Conservation (phyloP, 2,888 invertebrate species). For the Augochlorella aurata region DNA sequence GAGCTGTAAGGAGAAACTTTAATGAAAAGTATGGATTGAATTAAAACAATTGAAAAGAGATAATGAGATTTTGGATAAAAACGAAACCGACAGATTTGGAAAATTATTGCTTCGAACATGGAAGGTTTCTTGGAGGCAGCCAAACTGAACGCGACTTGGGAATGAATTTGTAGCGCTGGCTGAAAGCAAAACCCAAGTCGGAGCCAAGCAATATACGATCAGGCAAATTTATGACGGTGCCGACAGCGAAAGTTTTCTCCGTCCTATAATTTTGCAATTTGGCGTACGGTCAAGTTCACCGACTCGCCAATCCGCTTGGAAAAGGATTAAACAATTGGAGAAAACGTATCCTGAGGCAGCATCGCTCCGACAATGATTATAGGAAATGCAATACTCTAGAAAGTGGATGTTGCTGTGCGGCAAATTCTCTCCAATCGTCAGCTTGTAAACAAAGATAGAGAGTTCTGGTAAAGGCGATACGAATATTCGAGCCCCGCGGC, state of each 20-base stretch:
- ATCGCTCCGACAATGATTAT: not conserved
- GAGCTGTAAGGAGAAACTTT: too few species aligned
- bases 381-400: not conserved
- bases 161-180: not conserved
- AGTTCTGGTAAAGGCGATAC: too few species aligned
- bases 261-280: not conserved
- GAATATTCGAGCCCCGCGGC: too few species aligned
- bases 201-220: not conserved
- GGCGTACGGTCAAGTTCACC: not conserved
- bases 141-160: not conserved
- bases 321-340: not conserved
- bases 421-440: too few species aligned
- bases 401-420: not conserved
- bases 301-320: not conserved
- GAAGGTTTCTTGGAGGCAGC: too few species aligned
- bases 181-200: not conserved
- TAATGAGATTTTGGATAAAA: too few species aligned
- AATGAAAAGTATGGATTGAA: too few species aligned
- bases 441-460: too few species aligned
- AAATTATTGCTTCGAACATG: too few species aligned
- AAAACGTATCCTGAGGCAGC: not conserved
- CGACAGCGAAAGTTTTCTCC: constrained; percentile 5
- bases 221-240: not conserved
- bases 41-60: too few species aligned
- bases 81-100: too few species aligned